These are phyloP conservation scores for Sycophila sp. DNA, from an alignment of 1,140 invertebrate genomes.

Conservation along the genomic window DNA sequence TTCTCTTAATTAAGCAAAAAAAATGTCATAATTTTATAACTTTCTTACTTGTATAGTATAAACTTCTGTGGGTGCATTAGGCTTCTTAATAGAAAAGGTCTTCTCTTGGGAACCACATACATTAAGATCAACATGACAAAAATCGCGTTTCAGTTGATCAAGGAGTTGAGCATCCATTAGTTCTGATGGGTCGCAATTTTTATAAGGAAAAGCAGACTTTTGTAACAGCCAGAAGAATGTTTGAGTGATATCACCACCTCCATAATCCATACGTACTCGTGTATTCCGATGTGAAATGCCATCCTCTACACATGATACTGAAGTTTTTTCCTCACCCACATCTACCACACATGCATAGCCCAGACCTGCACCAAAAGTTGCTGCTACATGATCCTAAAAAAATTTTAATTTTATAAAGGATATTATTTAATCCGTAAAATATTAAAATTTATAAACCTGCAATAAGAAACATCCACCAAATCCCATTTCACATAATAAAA, in stretches of 20 bases:
- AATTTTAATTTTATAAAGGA: neutral
- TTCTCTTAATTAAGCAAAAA: neutral
- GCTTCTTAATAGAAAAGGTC: conserved; percentile 79
- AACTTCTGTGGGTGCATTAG: conserved; percentile 75
- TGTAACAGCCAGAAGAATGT: conserved; percentile 87
- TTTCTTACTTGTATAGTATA: conserved; percentile 73
- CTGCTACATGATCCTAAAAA: conserved; percentile 85
- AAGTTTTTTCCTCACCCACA: conserved; percentile 94
- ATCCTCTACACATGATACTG: conserved; percentile 96
- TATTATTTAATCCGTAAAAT: conserved; percentile 12
- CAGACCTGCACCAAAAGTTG: conserved; percentile 92
- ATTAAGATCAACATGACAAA: conserved; percentile 92
- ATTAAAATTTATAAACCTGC: conserved; percentile 72
- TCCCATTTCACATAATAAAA: conserved; percentile 84
- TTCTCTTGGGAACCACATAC: conserved; percentile 86
- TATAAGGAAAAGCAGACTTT: conserved; percentile 90
- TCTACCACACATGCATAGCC: conserved; percentile 94
- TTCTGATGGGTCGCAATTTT: conserved; percentile 77
- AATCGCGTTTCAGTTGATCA: conserved; percentile 87
- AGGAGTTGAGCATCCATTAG: conserved; percentile 80
- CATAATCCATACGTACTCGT: conserved; percentile 85
- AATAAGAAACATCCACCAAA: conserved; percentile 91
- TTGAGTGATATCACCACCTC: conserved; percentile 88
- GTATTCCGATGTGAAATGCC: conserved; percentile 92
- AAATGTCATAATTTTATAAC: neutral